Conservation (phyloP, 2,113 vertebrate species). For the Rhinoderma darwinii region DNA sequence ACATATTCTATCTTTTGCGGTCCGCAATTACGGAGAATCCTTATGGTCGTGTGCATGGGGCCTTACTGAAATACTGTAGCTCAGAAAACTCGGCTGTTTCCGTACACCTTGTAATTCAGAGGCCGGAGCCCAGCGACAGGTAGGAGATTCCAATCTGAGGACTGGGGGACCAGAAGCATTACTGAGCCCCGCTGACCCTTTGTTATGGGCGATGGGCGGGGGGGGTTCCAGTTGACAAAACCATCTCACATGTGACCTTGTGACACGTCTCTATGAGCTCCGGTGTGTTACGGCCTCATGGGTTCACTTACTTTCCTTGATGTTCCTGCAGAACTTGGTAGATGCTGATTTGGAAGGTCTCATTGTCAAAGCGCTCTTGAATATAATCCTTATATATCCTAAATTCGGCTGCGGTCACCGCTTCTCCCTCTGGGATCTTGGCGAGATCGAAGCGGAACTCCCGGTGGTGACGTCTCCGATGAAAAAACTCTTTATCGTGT, state of each 20-base stretch:
- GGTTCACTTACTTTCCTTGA: slow-evolving; percentile 77
- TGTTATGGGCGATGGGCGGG: no score
- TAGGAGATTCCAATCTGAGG: no score
- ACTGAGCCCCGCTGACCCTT: no score
- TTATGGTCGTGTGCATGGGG: no score
- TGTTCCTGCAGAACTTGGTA: slow-evolving; percentile 90
- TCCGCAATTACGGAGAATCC: no score
- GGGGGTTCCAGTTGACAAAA: no score
- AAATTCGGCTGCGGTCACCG: slow-evolving; percentile 90
- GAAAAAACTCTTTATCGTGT: slow-evolving; percentile 81
- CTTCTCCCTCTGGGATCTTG: slow-evolving; percentile 90
- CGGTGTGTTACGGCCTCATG: background rate
- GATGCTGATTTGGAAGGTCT: slow-evolving; percentile 88
- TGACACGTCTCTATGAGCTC: background rate
- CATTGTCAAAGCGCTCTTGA: slow-evolving; percentile 82
- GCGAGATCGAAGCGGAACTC: slow-evolving; percentile 93
- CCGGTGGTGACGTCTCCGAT: slow-evolving; percentile 82
- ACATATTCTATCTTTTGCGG: no score
- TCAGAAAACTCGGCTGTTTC: no score
- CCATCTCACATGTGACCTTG: background rate
- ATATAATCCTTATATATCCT: slow-evolving; percentile 91
- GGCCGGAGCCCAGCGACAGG: no score
- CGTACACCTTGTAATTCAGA: no score
- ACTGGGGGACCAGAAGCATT: no score
- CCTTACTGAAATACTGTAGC: no score